Evolutionary conservation across 2,113 vertebrate genomes (phyloP).

Genomic region (Solenodon paradoxus): DNA sequence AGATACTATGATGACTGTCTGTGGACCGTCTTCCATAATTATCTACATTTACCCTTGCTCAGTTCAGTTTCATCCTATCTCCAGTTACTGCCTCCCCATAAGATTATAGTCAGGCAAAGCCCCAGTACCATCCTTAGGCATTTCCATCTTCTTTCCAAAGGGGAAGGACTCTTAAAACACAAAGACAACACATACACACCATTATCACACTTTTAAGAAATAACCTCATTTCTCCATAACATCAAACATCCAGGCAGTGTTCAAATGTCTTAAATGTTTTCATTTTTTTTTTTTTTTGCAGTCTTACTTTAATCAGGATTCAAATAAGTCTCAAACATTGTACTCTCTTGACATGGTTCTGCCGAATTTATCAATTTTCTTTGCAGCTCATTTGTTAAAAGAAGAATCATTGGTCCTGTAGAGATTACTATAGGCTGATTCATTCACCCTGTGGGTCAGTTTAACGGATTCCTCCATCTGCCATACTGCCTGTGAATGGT

Average conservation of each 20-base stretch:
- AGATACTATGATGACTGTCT: not conserved
- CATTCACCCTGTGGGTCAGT: accelerated
- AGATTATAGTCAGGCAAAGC: not conserved
- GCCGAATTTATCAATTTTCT: not conserved
- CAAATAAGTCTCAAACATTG: not conserved
- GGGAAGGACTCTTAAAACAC: not conserved
- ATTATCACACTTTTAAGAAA: not conserved
- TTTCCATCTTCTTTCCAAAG: not conserved
- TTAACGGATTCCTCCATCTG: accelerated
- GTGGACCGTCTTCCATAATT: not conserved
- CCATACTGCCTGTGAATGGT: not conserved
- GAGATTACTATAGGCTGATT: not conserved
- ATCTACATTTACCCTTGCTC: too few relatives aligned
- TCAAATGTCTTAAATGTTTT: not conserved
- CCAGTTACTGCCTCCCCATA: accelerated
- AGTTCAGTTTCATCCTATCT: not conserved
- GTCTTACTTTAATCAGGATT: not conserved
- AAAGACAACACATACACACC: not conserved
- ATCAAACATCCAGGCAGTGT: not conserved
- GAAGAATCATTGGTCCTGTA: not conserved
- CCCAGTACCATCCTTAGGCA: too few relatives aligned
- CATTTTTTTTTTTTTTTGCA: not conserved
- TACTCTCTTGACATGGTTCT: not conserved
- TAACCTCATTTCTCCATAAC: not conserved
- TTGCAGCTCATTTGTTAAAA: not conserved